Evolutionary conservation across 2,113 vertebrate species (phyloP), one percentile per base, ranked within the genome.

Genomic region (Ceyx margarethae): DNA sequence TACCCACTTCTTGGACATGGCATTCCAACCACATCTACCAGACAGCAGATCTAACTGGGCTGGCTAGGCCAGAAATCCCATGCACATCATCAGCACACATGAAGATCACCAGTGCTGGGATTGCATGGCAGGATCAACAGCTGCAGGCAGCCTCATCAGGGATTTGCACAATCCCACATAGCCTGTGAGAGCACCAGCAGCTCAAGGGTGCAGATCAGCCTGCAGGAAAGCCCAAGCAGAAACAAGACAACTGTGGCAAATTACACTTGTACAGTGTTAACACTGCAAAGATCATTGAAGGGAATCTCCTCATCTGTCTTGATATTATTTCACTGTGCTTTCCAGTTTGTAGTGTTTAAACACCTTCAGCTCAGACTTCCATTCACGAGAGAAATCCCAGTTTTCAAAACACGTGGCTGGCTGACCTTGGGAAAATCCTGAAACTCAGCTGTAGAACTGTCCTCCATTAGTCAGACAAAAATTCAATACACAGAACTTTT

Each of bases 401-500:
- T 65, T 90, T 93, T 96, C 83, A 90, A 94, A 90, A 88, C 17
- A 72, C 10, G 20, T 4, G 3, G 29, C 68, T 28, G 3, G 4
- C 65, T 84, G 76, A 65, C 72, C 29, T 65, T 58, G 77, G 91
- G 91, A 82, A 96, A 94, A 56, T 95, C 91, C 95, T 94, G 86
- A 89, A 82, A 89, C 12, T 93, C 90, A 93, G 67, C 35, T 74
- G 29, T 29, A 73, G 69, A 76, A 17, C 67, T 91, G 56, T 91
- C 60, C 69, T 69, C 75, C 68, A 54, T 89, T 81, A 96, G 62
- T 91, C 60, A 84, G 92, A 87, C 75, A 72, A 91, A 94, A 91
- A 83, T 53, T 80, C 65, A 96, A 95, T 74, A 69, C 95, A 93
- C 76, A 95, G 89, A 92, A 97, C 96, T 81, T 95, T 74, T 93